Base-by-base conservation (phyloP, 2,797 vertebrate genomes). In the Mormyrops attenuatus region DNA sequence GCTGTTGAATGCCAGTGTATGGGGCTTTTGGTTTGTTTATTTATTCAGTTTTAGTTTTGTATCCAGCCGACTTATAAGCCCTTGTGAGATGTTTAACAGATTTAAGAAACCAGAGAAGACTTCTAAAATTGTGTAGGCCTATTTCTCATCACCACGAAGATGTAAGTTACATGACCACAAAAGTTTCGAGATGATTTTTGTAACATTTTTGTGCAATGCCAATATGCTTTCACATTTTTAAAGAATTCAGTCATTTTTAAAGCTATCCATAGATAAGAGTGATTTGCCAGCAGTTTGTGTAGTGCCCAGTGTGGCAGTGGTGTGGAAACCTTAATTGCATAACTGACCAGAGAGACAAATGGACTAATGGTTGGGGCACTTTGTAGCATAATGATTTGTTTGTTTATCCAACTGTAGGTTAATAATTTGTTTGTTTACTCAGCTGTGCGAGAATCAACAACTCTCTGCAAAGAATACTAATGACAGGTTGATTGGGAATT, bases 201-300 rank as follows among this genome's bases (percentile, higher is more conserved):
- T 82, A 44, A 60, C 38, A 30, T 57, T 84, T 89, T 41, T 34
- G 73, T 89, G 55, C 80, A 85, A 63, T 63, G 55, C 38, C 88
- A 85, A 85, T 89, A 34, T 15, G 84, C 3, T 9, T 73, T 73
- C 30, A 38, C 66, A 73, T 73, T 73, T 38, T 86, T 30, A 30
- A 17, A 86, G 13, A 55, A 53, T 86, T 86, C 22, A 30, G 47
- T 53, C 1, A 7, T 50, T 86, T 26, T 85, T 30, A 86, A 86
- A 34, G 11, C 26, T 86, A 20, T 50, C 13, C 6, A 73, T 15
- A 22, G n/a, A 63, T n/a, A 9, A 80, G 6, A 80, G 17, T 8
- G 38, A 20, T 44, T 38, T 47, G 34, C 6, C 3, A 5, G 6
- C 7, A 20, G 20, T 77, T 77, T 77, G 4, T 38, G 26, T n/a